Evolutionary conservation across 2,888 invertebrate genomes (phyloP).

Genomic region (Helleia helle): DNA sequence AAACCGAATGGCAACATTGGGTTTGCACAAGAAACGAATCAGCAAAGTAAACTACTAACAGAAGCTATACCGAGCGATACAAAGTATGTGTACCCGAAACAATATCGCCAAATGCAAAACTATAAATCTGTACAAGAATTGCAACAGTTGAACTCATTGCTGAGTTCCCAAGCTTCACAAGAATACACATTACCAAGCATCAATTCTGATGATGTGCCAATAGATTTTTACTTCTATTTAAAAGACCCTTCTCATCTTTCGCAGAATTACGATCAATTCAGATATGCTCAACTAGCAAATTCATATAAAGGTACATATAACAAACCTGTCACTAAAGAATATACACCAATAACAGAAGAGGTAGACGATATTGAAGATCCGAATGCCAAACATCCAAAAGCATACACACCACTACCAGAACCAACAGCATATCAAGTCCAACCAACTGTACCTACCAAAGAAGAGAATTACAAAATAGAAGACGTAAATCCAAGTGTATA

Average conservation of each 20-base stretch:
- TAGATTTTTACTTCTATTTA: conserved; percentile 50
- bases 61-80: conserved; percentile 39
- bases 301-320: conserved; percentile 37
- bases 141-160: no score
- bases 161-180: conserved; percentile 25
- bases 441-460: conserved; percentile 37
- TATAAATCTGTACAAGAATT: conserved; percentile 53
- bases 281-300: conserved; percentile 31
- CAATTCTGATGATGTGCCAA: conserved; percentile 35
- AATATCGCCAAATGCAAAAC: conserved; percentile 40
- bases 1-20: conserved; percentile 54
- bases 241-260: conserved; percentile 35
- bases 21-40: conserved; percentile 24
- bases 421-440: no score
- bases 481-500: conserved; percentile 40
- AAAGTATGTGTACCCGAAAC: conserved; percentile 45
- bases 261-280: conserved; percentile 30
- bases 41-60: conserved; percentile 32
- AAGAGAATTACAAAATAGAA: conserved; percentile 48
- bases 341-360: conserved; percentile 61
- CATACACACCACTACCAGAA: conserved; percentile 26
- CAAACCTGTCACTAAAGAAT: conserved; percentile 34
- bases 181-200: neutral
- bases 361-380: conserved; percentile 55
- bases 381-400: conserved; percentile 26